These are phyloP conservation scores for Rattus norvegicus DNA, from an alignment of 2,113 vertebrate species.

Conservation along the genomic window DNA sequence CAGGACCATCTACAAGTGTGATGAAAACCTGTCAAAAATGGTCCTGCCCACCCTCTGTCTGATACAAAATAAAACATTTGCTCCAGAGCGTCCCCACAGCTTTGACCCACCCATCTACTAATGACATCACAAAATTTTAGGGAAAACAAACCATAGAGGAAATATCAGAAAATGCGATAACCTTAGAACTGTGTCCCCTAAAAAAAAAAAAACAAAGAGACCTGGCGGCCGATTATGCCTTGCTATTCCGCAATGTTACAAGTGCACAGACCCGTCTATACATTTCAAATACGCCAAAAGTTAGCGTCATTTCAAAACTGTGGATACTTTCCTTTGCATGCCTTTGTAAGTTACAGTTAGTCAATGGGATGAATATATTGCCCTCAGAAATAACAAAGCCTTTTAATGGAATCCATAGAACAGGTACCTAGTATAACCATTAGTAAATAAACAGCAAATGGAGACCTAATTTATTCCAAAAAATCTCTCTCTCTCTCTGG, in stretches of 20 bases:
- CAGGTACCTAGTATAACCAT: conserved; percentile 6
- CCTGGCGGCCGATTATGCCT: background rate
- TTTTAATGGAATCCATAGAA: background rate
- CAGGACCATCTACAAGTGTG: background rate
- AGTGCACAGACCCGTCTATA: background rate
- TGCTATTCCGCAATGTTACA: background rate
- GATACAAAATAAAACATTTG: background rate
- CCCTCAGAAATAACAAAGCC: conserved; percentile 27
- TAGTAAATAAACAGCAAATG: background rate
- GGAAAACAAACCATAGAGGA: background rate
- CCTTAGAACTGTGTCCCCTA: background rate
- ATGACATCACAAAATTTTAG: background rate
- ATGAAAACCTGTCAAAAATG: background rate
- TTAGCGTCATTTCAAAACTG: conserved; percentile 40
- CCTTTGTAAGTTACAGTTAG: background rate
- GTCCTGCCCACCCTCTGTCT: background rate
- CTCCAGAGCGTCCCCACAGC: background rate
- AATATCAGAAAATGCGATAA: background rate
- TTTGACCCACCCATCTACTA: background rate
- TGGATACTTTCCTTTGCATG: background rate
- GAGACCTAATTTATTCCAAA: background rate
- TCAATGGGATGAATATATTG: background rate
- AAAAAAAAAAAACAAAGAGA: background rate
- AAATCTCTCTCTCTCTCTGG: background rate
- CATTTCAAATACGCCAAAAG: conserved; percentile 21